These are phyloP conservation scores for Aptenodytes forsteri DNA, from an alignment of 2,113 vertebrate genomes.

Conservation along the genomic window DNA sequence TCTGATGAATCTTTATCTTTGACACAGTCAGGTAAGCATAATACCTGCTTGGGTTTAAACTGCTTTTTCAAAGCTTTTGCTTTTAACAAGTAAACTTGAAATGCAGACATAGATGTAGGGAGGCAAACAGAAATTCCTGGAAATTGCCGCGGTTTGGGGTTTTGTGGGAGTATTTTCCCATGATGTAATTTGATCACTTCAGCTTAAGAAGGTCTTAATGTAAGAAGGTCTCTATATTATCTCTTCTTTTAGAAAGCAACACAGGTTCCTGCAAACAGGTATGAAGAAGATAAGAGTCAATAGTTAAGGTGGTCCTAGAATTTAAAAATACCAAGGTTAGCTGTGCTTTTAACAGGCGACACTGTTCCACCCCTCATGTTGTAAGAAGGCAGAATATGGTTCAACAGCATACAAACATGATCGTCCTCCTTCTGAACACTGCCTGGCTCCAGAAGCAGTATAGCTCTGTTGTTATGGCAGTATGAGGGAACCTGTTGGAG, in stretches of 20 bases:
- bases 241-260: background rate
- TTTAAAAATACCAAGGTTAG: background rate
- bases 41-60: background rate
- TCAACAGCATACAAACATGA: background rate
- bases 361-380: background rate
- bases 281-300: background rate
- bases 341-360: background rate
- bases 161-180: background rate
- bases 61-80: background rate
- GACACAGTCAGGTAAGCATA: slow-evolving; percentile 85
- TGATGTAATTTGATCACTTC: background rate
- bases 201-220: background rate
- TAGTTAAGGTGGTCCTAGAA: background rate
- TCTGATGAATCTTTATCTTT: slow-evolving; percentile 80
- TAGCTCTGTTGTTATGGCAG: background rate
- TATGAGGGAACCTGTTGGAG: background rate
- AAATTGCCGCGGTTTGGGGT: background rate
- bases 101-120: background rate
- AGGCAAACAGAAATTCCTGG: background rate
- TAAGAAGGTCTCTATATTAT: background rate
- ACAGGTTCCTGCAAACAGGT: background rate
- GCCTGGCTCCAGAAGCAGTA: background rate
- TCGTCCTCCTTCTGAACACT: background rate
- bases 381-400: background rate
- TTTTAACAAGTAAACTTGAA: background rate